Percentiles rank a stretch among this genome's conserved stretches.
Evolutionary conservation across 2,888 invertebrate species (phyloP).

Genomic region (Odontocerum albicorne): DNA sequence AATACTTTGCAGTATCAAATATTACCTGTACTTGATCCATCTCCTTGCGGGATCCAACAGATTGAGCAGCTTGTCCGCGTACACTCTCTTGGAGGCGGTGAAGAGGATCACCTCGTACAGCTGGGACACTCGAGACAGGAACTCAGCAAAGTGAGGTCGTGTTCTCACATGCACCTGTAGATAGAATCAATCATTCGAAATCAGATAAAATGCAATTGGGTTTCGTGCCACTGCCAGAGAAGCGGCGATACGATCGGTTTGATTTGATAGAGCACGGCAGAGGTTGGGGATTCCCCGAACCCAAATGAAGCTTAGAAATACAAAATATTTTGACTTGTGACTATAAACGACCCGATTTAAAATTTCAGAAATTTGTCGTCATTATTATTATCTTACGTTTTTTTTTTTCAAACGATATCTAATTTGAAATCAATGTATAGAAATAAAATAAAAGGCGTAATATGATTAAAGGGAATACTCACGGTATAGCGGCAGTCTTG

Average conservation of each 20-base stretch:
- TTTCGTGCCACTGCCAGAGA: too few species aligned
- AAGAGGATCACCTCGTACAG: conserved; percentile 92
- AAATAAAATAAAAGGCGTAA: background rate
- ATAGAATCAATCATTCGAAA: too few species aligned
- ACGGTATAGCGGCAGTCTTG: conserved; percentile 89
- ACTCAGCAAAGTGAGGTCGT: conserved; percentile 88
- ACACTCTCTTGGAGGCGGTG: conserved; percentile 94
- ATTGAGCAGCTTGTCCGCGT: conserved; percentile 91
- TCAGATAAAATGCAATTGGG: background rate
- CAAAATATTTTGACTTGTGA: too few species aligned
- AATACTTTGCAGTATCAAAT: background rate
- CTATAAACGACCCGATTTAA: too few species aligned
- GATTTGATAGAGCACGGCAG: too few species aligned
- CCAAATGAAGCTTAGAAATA: too few species aligned
- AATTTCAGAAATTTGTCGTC: too few species aligned
- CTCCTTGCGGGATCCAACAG: conserved; percentile 85
- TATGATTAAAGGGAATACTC: conserved; percentile 40
- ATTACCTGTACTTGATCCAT: conserved; percentile 75
- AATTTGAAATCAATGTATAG: too few species aligned
- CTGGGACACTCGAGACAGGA: conserved; percentile 84
- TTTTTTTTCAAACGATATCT: too few species aligned
- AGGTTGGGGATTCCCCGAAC: too few species aligned
- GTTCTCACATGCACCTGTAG: conserved; percentile 74
- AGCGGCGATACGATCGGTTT: too few species aligned
- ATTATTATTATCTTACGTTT: too few species aligned